Percentiles rank a stretch among this genome's conserved stretches.
Evolutionary conservation across 2,888 invertebrate genomes (phyloP).

Genomic region (Chloroclystis v-ata): DNA sequence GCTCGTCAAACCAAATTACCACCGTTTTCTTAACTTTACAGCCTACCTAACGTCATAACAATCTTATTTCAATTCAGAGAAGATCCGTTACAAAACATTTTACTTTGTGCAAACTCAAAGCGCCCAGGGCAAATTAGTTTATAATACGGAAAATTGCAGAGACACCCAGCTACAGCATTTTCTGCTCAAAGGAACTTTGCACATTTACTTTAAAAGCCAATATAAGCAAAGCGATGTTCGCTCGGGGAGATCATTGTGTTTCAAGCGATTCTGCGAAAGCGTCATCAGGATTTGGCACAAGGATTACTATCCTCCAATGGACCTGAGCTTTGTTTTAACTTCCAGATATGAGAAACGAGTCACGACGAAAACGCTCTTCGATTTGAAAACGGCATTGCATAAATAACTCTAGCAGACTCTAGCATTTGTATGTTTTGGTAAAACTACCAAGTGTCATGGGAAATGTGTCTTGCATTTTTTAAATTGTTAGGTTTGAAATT

Average conservation of each 20-base stretch:
- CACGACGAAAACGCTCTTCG: no score
- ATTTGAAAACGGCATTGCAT: no score
- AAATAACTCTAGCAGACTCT: no score
- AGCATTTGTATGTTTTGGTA: no score
- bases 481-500: background rate
- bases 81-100: slow-evolving; percentile 43
- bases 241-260: slow-evolving; percentile 16
- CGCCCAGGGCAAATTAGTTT: slow-evolving; percentile 49
- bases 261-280: slow-evolving; percentile 7
- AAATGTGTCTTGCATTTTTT: background rate
- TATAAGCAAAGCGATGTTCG: slow-evolving; percentile 18
- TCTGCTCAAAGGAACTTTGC: slow-evolving; percentile 21
- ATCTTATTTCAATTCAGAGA: slow-evolving; percentile 40
- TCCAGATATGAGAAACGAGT: no score
- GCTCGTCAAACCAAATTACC: slow-evolving; percentile 2
- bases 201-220: slow-evolving; percentile 22
- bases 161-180: slow-evolving; percentile 25
- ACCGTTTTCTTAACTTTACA: background rate
- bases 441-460: no score
- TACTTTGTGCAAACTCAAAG: slow-evolving; percentile 38
- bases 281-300: background rate
- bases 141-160: slow-evolving; percentile 51
- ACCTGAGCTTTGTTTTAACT: no score
- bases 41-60: slow-evolving; percentile 31
- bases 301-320: no score